Evolutionary conservation across 2,888 invertebrate species (phyloP), one percentile per base, ranked within the genome.

Genomic region (Coenonympha arcania): DNA sequence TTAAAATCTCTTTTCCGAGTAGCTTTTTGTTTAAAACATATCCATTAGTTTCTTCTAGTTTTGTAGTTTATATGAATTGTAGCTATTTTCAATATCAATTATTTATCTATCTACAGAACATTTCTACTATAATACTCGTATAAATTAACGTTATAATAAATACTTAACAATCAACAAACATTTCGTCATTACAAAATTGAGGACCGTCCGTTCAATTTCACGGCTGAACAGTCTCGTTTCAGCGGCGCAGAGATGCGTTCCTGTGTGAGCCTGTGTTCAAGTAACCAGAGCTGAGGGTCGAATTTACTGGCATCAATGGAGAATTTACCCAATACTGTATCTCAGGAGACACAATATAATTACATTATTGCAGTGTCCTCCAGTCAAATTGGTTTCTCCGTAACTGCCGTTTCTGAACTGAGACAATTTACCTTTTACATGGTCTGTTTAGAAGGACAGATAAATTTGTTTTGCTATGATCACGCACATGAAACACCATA

Each of bases 211-310:
- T 72, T 70, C 75, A 80, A 84, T 83, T 82, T 79, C 66, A 75
- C 68, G 76, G 71, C 62, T 79, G 74, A 81, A 79, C 75, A 71
- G 75, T 68, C 80, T 80, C 81, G 76, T 83, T 83, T 82, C 72
- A 73, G 71, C 60, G 57, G 62, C 66, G 73, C 70, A 76, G 76
- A 81, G 79, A 81, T 80, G 75, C 78, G 75, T 78, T 79, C 73
- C 76, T 74, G 71, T 75, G 71, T 79, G 73, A 77, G 76, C 73
- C 72, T 76, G 77, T 74, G 71, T 76, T 80, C 71, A 69, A 76
- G 75, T 76, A 75, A 76, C 70, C 65, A 66, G 66, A 73, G 75
- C 65, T 66, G 66, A 73, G 75, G 75, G 71, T 76, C 64, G 71
- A 71, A 73, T 78, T 80, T 79, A 71, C 73, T 65, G 65, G 50